phyloP scores from a whole-genome alignment of 2,113 vertebrate species.

The Colistium nudipinnis region DNA sequence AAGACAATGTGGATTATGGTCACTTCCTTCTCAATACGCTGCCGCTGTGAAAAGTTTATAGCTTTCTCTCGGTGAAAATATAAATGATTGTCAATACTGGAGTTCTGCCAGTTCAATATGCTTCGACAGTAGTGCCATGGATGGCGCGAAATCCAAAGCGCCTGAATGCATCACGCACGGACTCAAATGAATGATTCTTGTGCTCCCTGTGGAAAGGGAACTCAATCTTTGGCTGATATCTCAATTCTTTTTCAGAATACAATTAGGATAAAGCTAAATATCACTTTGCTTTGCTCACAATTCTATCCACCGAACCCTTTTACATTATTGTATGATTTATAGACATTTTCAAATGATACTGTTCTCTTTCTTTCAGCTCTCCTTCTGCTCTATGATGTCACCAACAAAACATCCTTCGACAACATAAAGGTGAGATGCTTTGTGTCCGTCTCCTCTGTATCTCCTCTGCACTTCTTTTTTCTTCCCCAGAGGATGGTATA shows the following conservation, averaged over 20 bases:
- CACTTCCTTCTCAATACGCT: too few relatives aligned
- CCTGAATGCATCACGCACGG: too few relatives aligned
- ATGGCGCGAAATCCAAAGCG: too few relatives aligned
- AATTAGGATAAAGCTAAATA: slow-evolving; percentile 7
- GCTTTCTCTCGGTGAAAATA: too few relatives aligned
- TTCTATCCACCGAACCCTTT: not conserved
- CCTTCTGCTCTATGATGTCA: slow-evolving; percentile 92
- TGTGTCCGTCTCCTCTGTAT: not conserved
- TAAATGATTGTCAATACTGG: too few relatives aligned
- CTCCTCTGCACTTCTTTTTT: not conserved
- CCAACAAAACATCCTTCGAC: slow-evolving; percentile 93
- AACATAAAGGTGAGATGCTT: slow-evolving; percentile 87
- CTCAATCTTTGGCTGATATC: too few relatives aligned
- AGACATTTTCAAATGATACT: not conserved
- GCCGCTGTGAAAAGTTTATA: too few relatives aligned
- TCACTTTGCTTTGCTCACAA: not conserved
- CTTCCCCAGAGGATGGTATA: not conserved
- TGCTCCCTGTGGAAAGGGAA: not conserved
- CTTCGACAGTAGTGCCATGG: too few relatives aligned
- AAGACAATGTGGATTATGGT: too few relatives aligned
- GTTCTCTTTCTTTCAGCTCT: slow-evolving; percentile 80
- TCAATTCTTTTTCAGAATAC: slow-evolving; percentile 2
- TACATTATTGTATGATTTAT: not conserved
- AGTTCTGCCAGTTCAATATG: too few relatives aligned
- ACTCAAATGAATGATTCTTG: not conserved